Percentiles rank a stretch among this genome's conserved stretches.
Conservation (phyloP, 2,888 invertebrate genomes). For the Abrostola tripartita region DNA sequence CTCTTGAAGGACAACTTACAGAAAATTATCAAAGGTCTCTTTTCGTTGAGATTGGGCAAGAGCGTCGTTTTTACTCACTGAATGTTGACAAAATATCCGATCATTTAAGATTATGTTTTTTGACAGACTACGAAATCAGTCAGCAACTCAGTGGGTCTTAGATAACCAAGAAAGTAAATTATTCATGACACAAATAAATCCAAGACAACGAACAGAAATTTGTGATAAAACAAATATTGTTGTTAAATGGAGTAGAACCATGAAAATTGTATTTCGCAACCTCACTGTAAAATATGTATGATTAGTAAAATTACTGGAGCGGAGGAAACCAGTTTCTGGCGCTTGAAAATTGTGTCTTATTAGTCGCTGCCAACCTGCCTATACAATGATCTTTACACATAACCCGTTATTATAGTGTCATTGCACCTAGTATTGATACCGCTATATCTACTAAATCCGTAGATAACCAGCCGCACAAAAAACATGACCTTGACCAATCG, state of each 20-base stretch:
- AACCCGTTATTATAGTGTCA: constrained; percentile 14
- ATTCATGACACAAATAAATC: too few species aligned
- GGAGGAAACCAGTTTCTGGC: constrained; percentile 21
- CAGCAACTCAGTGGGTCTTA: too few species aligned
- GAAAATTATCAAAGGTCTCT: too few species aligned
- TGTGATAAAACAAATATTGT: too few species aligned
- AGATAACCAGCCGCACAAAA: neutral
- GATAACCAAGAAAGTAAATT: too few species aligned
- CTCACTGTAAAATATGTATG: constrained; percentile 24
- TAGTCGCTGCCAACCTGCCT: constrained; percentile 1
- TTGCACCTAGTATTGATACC: constrained; percentile 15
- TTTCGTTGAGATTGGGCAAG: too few species aligned
- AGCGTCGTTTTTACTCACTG: too few species aligned
- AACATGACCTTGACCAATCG: constrained; percentile 1
- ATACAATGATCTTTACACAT: constrained; percentile 1
- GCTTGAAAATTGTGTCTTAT: constrained; percentile 9
- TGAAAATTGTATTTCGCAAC: constrained; percentile 25
- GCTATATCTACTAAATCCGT: constrained; percentile 5
- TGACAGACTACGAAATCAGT: too few species aligned
- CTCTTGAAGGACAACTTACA: too few species aligned
- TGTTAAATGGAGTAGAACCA: constrained; percentile 19
- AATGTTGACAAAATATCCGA: too few species aligned
- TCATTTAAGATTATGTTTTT: too few species aligned
- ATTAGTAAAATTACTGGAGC: constrained; percentile 28
- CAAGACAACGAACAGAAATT: too few species aligned